These are phyloP conservation scores for Colossoma macropomum DNA, from an alignment of 2,113 vertebrate genomes.

Conservation along the genomic window DNA sequence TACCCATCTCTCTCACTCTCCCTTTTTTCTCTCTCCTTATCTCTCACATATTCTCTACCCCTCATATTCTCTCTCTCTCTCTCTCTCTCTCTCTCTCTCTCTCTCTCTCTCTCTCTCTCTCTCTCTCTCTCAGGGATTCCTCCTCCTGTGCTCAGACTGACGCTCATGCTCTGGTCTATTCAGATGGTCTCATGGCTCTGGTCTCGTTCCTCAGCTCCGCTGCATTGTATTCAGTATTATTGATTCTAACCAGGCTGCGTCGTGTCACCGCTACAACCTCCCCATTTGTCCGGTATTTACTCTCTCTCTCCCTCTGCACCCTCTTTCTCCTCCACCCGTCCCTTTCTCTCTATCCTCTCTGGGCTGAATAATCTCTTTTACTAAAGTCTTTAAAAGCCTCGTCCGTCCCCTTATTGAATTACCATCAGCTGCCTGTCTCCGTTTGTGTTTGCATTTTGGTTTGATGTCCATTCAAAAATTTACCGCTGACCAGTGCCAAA, in stretches of 20 bases:
- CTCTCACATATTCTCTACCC: too few relatives aligned
- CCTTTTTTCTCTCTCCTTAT: too few relatives aligned
- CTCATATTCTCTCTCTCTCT: too few relatives aligned
- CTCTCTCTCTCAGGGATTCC: neutral
- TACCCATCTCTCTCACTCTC: too few relatives aligned
- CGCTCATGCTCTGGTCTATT: slow-evolving; percentile 61
- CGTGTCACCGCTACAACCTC: slow-evolving; percentile 69
- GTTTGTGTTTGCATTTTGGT: slow-evolving; percentile 58
- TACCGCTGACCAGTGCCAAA: slow-evolving; percentile 43
- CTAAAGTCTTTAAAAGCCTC: slow-evolving; percentile 73
- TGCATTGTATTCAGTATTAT: slow-evolving; percentile 74
- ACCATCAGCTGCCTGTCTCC: slow-evolving; percentile 70
- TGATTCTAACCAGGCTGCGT: slow-evolving; percentile 73
- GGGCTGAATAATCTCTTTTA: slow-evolving; percentile 67
- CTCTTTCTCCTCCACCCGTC: neutral
- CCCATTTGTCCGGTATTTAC: slow-evolving; percentile 69
- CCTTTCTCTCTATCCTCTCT: slow-evolving; percentile 3
- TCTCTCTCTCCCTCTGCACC: neutral
- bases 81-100: too few relatives aligned
- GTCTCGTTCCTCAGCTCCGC: slow-evolving; percentile 71
- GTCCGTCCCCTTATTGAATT: slow-evolving; percentile 70
- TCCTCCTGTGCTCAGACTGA: slow-evolving; percentile 60
- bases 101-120: too few relatives aligned
- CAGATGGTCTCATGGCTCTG: slow-evolving; percentile 63
- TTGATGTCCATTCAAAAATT: slow-evolving; percentile 45